Evolutionary conservation across 1,140 invertebrate species (phyloP), one percentile per base, ranked within the genome.

Genomic region (Apis cerana): DNA sequence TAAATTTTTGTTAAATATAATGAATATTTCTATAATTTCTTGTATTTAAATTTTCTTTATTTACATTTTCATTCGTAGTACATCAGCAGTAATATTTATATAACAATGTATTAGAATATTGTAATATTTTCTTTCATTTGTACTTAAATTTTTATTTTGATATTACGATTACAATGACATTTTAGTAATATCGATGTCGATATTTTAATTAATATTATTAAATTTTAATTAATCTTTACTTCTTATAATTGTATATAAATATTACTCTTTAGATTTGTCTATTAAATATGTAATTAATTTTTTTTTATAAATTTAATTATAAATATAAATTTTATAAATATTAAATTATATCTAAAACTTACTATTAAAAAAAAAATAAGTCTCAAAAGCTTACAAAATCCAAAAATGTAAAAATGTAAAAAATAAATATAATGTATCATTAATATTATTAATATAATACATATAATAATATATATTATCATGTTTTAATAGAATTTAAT

Each of bases 401-500:
- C 7, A 43, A 43, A 43, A 43, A 43, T 43, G 0, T 43, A 43
- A 43, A 43, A 43, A 43, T 43, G 33, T 33, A 33, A 27, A 27
- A 33, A 33, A 33, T 33, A 33, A 3, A 33, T 27, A 33, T 33
- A 33, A 33, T 33, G 2, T 33, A 33, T 33, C 3, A 33, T 33
- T 33, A 33, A 33, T 33, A 33, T 33, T 33, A 33, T 33, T 33
- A 33, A 33, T 33, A 43, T 43, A 43, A 7, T 43, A 43, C 33
- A 43, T 43, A 43, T 43, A 43, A 43, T 68, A 19, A 68, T 1
- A 64, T 15, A 62, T 52, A 59, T 77, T 59, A 27, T 78, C 74
- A 58, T 74, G 43, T 88, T 86, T 70, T 33, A 90, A 88, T 64
- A 92, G 76, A 85, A 83, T 85, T 76, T 89, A 68, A 68, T 89